phyloP scores from a whole-genome alignment of 2,113 vertebrate genomes.

The Leptobrachium leishanense region DNA sequence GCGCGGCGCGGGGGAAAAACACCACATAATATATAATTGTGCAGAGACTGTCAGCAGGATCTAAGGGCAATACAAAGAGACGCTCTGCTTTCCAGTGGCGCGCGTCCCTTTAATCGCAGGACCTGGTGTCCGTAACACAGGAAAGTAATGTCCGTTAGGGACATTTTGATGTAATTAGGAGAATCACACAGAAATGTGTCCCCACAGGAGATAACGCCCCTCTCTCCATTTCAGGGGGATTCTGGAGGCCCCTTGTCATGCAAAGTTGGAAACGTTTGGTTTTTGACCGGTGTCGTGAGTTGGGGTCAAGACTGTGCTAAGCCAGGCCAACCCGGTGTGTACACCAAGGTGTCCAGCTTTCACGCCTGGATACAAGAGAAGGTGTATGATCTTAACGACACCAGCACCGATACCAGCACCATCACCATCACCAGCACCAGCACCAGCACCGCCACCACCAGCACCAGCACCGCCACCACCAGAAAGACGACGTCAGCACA shows the following conservation, averaged over 20 bases:
- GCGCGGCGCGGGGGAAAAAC: too few species aligned
- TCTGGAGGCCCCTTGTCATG: conserved; percentile 58
- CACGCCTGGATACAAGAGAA: conserved; percentile 39
- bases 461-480: background rate
- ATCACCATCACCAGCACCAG: background rate
- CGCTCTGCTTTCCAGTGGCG: too few species aligned
- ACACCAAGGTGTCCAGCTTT: conserved; percentile 44
- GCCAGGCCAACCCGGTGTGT: conserved; percentile 43
- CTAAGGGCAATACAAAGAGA: too few species aligned
- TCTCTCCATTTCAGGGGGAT: conserved; percentile 51
- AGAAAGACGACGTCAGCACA: background rate
- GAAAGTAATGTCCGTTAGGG: too few species aligned
- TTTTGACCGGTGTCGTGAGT: conserved; percentile 56
- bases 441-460: background rate
- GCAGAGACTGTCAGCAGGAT: too few species aligned
- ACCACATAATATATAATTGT: too few species aligned
- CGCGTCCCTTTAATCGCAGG: too few species aligned
- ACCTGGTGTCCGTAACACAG: too few species aligned
- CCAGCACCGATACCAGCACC: background rate
- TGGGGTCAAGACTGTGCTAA: conserved; percentile 50
- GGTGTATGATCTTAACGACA: background rate
- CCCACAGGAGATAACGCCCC: too few species aligned
- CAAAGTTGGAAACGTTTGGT: conserved; percentile 42
- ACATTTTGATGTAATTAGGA: too few species aligned
- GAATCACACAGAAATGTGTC: too few species aligned